phyloP scores from a whole-genome alignment of 1,140 invertebrate species.

The Drosophila murphyi region DNA sequence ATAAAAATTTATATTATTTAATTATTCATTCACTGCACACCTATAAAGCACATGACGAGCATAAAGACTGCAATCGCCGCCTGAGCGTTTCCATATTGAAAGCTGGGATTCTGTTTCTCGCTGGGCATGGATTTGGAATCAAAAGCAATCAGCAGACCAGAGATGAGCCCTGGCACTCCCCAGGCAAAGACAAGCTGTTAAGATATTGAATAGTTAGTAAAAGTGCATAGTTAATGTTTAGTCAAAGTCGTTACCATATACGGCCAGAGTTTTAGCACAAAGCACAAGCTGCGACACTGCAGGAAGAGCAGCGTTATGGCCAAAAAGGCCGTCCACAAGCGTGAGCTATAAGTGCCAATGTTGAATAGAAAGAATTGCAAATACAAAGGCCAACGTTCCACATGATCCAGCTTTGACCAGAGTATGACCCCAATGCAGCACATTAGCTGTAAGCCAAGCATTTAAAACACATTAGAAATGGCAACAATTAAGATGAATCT shows the following conservation, averaged over 20 bases:
- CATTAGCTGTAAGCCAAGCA: constrained; percentile 84
- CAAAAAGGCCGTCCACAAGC: constrained; percentile 93
- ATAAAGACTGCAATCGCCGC: constrained; percentile 88
- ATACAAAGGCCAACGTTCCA: constrained; percentile 86
- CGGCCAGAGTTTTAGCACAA: constrained; percentile 90
- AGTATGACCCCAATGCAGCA: constrained; percentile 89
- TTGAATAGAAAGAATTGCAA: constrained; percentile 90
- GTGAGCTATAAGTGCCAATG: constrained; percentile 90
- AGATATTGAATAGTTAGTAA: constrained; percentile 63
- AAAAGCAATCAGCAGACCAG: constrained; percentile 86
- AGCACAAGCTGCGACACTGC: constrained; percentile 92
- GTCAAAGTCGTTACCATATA: constrained; percentile 67
- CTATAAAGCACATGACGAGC: constrained; percentile 88
- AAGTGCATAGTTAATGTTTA: neutral
- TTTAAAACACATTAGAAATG: constrained; percentile 13
- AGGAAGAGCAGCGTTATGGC: constrained; percentile 92
- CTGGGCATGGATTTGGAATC: constrained; percentile 84
- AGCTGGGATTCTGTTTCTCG: constrained; percentile 90
- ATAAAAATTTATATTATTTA: neutral
- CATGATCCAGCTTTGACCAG: constrained; percentile 86
- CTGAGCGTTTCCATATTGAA: constrained; percentile 91
- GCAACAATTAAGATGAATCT: neutral
- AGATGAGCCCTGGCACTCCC: constrained; percentile 87
- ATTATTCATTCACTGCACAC: constrained; percentile 80
- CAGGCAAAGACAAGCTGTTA: constrained; percentile 89